A percentile compares a stretch with the other conserved stretches of the same genome.
phyloP scores from a whole-genome alignment of 2,797 vertebrate species.

The Choloepus didactylus region DNA sequence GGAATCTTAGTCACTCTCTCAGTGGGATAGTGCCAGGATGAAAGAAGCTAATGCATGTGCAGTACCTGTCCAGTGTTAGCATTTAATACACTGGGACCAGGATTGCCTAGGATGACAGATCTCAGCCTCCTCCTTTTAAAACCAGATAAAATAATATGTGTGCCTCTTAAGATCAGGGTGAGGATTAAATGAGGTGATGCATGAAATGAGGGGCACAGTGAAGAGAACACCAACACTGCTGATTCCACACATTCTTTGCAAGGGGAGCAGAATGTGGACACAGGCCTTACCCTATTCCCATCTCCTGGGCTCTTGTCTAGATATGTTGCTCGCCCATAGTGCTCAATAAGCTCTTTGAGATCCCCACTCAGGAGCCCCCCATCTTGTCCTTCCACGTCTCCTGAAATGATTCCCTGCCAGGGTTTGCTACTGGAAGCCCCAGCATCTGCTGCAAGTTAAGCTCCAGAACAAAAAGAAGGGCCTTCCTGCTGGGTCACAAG shows the following conservation, averaged over 20 bases:
- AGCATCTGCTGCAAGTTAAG: background rate
- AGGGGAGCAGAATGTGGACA: background rate
- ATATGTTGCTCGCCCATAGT: background rate
- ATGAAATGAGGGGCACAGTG: rapidly evolving
- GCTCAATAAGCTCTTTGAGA: background rate
- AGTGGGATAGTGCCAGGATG: background rate
- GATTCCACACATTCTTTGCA: background rate
- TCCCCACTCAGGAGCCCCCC: background rate
- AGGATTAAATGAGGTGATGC: background rate
- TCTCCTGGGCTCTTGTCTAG: background rate
- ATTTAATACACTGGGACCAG: background rate
- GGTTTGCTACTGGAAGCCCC: background rate
- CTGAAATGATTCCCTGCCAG: background rate
- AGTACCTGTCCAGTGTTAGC: background rate
- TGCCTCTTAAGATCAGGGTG: background rate
- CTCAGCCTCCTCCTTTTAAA: background rate
- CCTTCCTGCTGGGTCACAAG: background rate
- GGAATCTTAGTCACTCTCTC: background rate
- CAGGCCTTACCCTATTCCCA: background rate
- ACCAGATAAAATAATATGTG: background rate
- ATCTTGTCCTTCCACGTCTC: background rate
- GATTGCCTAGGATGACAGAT: background rate
- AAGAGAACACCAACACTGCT: background rate
- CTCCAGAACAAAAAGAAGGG: background rate
- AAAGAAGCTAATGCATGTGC: background rate